Percentiles rank a stretch among this genome's conserved stretches.
Evolutionary conservation across 2,113 vertebrate genomes (phyloP).

Genomic region (Deroptyus accipitrinus): DNA sequence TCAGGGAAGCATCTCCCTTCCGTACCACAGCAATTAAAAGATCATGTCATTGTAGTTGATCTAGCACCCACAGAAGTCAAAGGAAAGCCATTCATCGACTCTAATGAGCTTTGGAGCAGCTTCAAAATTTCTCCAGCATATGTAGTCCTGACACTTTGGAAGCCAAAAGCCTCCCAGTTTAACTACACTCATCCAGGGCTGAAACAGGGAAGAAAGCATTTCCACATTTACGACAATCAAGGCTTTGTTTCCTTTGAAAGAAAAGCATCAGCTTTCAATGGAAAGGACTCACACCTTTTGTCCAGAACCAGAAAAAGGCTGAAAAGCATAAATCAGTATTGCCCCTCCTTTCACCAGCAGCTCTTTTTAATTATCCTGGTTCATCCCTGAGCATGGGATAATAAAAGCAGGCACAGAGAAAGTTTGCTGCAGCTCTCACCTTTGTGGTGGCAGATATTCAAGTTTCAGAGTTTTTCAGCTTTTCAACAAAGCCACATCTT

Average conservation of each 20-base stretch:
- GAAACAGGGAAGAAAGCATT: not conserved
- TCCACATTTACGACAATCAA: not conserved
- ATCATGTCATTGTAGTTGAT: slow-evolving; percentile 24
- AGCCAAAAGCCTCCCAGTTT: not conserved
- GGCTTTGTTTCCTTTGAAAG: not conserved
- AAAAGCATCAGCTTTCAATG: not conserved
- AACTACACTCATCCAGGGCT: not conserved
- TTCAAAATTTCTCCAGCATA: not conserved
- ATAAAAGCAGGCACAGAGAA: not conserved
- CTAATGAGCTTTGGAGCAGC: slow-evolving; percentile 15
- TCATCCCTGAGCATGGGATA: not conserved
- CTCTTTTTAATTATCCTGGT: not conserved
- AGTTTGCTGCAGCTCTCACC: not conserved
- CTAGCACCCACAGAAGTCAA: not conserved
- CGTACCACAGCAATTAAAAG: slow-evolving; percentile 39
- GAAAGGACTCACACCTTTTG: not conserved
- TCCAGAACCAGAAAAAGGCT: not conserved
- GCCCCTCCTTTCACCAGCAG: not conserved
- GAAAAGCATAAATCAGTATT: not conserved
- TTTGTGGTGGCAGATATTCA: not conserved
- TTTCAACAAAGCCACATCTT: not conserved
- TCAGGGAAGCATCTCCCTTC: not conserved
- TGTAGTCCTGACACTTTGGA: not conserved
- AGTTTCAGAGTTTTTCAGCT: not conserved
- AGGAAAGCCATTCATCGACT: not conserved